Evolutionary conservation across 2,113 vertebrate species (phyloP), one percentile per base, ranked within the genome.

Genomic region (Atrichornis clamosus): DNA sequence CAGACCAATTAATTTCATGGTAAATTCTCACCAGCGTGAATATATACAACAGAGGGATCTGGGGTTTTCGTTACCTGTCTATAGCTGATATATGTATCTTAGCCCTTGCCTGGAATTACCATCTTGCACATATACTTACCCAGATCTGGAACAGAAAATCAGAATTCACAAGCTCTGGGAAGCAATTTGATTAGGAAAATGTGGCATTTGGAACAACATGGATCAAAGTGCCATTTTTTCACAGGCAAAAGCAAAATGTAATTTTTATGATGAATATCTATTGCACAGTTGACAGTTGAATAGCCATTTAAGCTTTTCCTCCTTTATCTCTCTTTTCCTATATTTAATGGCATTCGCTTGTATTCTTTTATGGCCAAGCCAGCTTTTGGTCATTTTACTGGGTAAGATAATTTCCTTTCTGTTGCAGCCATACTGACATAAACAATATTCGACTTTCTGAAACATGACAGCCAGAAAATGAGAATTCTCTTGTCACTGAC

Each of bases 381-480:
- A 93, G 76, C 53, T 96, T 89, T 92, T 83, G 92, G 74, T 76
- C 94, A 87, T 93, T 97, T 60, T 72, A 49, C 56, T 62, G 68
- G 30, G 74, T 85, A 72, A 96, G 68, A 91, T 74, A 91, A 92
- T 97, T 97, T 97, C 82, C 77, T 96, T 97, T 97, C 91, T 94
- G 46, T 96, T 97, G 86, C 84, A 42, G 30, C 90, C 80, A 75
- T 69, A 83, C 91, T 84, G 94, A 94, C 76, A 91, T 69, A 70
- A 94, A 82, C 41, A 80, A 62, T 74, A 95, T 92, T 96, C 88
- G 92, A 53, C 59, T 87, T 93, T 96, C 95, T 96, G 87, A 97
- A 97, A 95, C 78, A 92, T 42, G 90, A 97, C 96, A 97, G 94
- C 94, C 94, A 96, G 96, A 98, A 98, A 98, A 98, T 98, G 85